phyloP scores from a whole-genome alignment of 2,797 vertebrate species.

The Bothrops alternatus region DNA sequence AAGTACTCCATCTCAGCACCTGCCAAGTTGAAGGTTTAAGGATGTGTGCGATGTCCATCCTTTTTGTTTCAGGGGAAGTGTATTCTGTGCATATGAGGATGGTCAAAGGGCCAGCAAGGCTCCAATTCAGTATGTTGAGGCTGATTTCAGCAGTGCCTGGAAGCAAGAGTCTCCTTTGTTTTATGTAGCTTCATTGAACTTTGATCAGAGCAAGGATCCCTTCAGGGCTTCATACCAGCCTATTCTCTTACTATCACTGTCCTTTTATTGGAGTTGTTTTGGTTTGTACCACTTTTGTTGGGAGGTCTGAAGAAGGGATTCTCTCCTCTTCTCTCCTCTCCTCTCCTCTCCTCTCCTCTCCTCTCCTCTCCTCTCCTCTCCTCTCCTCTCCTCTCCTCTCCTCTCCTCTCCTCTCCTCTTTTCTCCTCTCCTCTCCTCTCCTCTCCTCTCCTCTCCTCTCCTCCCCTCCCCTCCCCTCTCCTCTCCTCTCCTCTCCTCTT shows the following conservation, averaged over 20 bases:
- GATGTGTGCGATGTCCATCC: not conserved
- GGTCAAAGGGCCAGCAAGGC: not conserved
- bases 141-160: not conserved
- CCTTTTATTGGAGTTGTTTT: not conserved
- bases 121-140: not conserved
- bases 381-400: not conserved
- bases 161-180: not conserved
- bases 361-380: not conserved
- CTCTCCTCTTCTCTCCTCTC: not conserved
- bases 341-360: not conserved
- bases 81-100: not conserved
- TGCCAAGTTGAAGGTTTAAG: not conserved
- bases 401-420: not conserved
- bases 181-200: not conserved
- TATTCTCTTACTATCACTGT: not conserved
- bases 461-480: not conserved
- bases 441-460: not conserved
- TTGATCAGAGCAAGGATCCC: not conserved
- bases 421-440: not conserved
- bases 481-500: not conserved
- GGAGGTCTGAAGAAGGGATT: not conserved
- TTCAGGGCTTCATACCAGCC: not conserved
- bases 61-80: not conserved
- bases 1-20: not conserved
- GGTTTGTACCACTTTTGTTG: not conserved